Base-by-base conservation (phyloP, 2,797 vertebrate species). In the Lepilemur ruficaudatus region DNA sequence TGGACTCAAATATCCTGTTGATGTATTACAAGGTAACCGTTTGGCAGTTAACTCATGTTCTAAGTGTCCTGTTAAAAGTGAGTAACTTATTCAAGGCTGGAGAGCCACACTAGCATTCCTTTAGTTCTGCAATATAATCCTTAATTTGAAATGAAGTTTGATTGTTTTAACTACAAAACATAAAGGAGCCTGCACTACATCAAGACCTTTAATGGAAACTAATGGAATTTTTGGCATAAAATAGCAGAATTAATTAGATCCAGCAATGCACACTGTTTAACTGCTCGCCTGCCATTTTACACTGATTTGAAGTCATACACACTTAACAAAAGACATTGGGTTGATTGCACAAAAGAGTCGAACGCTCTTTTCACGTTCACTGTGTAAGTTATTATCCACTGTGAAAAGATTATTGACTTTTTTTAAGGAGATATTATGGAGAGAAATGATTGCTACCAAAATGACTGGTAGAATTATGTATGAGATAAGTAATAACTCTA, bases 161-260 rank as follows among this genome's bases (percentile, higher is more conserved):
- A 97, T 93, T 97, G 35, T 94, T 82, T 97, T 91, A 96, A 76
- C 92, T 98, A 89, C 89, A 95, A 86, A 97, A 48, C 52, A 96
- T 94, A 72, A 69, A 94, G 89, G 84, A 96, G 18, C 72, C 97
- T 97, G 69, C 48, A 95, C 84, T 97, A 89, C 89, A 98, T 98
- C 98, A 91, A 80, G 97, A 96, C 96, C 98, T 98, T 98, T 99
- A 99, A 99, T 99, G 98, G 99, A 98, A 98, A 98, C 97, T 99
- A 99, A 99, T 99, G 98, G 98, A 97, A 98, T 98, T 99, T 98
- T 98, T 98, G 98, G 96, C 98, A 97, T 98, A 98, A 98, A 98
- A 98, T 96, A 94, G 96, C 94, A 97, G 98, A 98, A 98, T 98
- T 99, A 98, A 99, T 99, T 98, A 98, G 98, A 98, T 98, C 98